Conservation (phyloP, 2,797 vertebrate genomes). For the Australoheros facetus region DNA sequence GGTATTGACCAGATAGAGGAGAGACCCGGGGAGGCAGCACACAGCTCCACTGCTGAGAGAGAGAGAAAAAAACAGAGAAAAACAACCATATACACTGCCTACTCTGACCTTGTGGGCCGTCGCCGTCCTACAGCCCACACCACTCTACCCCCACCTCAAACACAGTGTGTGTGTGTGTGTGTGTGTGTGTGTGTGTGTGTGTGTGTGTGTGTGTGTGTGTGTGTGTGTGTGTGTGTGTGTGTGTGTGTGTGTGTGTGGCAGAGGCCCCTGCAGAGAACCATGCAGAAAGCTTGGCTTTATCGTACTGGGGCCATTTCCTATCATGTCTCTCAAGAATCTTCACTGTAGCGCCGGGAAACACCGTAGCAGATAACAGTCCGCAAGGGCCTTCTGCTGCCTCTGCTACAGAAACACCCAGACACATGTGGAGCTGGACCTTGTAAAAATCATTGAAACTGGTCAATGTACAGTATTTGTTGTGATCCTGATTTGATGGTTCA, state of each 20-base stretch:
- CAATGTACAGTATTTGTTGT: slow-evolving; percentile 23
- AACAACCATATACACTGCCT: slow-evolving; percentile 77
- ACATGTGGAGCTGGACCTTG: not conserved
- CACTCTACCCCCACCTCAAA: slow-evolving; percentile 65
- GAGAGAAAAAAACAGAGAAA: slow-evolving; percentile 71
- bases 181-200: slow-evolving; percentile 29
- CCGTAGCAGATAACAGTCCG: slow-evolving; percentile 56
- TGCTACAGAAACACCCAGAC: slow-evolving; percentile 20
- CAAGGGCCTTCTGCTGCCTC: slow-evolving; percentile 43
- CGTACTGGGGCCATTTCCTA: slow-evolving; percentile 72
- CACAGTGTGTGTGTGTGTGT: slow-evolving; percentile 11
- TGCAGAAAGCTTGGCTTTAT: slow-evolving; percentile 70
- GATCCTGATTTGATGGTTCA: slow-evolving; percentile 15
- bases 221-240: slow-evolving; percentile 9
- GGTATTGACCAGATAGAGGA: slow-evolving; percentile 86
- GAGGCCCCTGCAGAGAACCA: slow-evolving; percentile 70
- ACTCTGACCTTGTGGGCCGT: slow-evolving; percentile 80
- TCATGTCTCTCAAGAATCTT: slow-evolving; percentile 54
- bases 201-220: slow-evolving; percentile 26
- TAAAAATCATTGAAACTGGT: slow-evolving; percentile 4
- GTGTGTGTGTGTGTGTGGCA: slow-evolving; percentile 34
- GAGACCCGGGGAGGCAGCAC: slow-evolving; percentile 81
- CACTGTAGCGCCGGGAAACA: slow-evolving; percentile 50
- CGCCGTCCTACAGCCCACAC: slow-evolving; percentile 74
- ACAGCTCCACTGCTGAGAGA: slow-evolving; percentile 74